phyloP scores from a whole-genome alignment of 2,888 invertebrate species.

The Sesia apiformis region DNA sequence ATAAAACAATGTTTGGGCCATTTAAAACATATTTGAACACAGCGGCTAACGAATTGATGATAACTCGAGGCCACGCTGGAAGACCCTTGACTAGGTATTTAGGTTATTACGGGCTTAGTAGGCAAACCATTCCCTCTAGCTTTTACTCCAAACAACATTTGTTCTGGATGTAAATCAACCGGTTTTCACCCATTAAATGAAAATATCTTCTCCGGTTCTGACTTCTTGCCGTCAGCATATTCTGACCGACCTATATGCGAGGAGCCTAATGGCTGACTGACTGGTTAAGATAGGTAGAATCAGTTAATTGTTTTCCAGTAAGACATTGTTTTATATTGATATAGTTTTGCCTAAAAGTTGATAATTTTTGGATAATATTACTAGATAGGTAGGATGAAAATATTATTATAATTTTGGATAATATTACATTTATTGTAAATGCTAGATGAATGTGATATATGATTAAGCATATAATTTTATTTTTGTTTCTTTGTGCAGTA shows the following conservation, averaged over 20 bases:
- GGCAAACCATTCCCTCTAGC: constrained; percentile 11
- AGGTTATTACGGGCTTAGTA: constrained; percentile 21
- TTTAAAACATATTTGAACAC: constrained; percentile 12
- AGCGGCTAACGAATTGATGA: constrained; percentile 11
- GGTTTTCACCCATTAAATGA: constrained; percentile 11
- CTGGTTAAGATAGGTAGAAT: too few relatives aligned
- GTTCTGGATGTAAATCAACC: constrained; percentile 7
- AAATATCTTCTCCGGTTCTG: constrained; percentile 9
- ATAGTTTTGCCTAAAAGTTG: too few relatives aligned
- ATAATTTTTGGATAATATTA: too few relatives aligned
- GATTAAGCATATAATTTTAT: too few relatives aligned
- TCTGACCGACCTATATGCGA: constrained; percentile 2
- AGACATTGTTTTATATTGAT: too few relatives aligned
- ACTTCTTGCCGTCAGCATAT: constrained; percentile 7
- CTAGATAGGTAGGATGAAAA: too few relatives aligned
- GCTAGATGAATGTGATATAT: too few relatives aligned
- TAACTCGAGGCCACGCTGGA: constrained; percentile 12
- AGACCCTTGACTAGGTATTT: constrained; percentile 27
- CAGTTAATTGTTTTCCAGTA: too few relatives aligned
- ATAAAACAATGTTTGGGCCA: constrained; percentile 18
- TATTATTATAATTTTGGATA: too few relatives aligned
- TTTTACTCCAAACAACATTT: constrained; percentile 9
- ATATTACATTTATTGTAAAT: too few relatives aligned
- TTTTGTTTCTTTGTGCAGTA: too few relatives aligned
- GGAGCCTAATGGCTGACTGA: too few relatives aligned